These are phyloP conservation scores for Temnopleurus reevesii DNA, from an alignment of 53 echinoderm and acorn worm species.

Conservation along the genomic window DNA sequence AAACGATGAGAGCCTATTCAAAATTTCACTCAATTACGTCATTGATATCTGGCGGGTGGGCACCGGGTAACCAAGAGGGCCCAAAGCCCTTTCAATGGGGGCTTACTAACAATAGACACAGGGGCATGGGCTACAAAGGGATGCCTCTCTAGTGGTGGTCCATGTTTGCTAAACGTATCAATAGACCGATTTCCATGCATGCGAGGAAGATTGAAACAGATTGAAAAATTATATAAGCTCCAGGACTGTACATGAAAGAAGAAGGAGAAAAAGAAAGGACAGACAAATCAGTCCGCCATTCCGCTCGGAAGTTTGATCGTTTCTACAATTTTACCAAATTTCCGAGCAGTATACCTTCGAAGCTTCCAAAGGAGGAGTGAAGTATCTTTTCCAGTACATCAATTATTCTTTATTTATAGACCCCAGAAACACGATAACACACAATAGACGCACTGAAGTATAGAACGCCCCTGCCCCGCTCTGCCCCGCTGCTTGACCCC, in stretches of 20 bases:
- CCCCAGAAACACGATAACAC: not conserved
- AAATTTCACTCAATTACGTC: not conserved
- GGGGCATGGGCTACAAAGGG: constrained; percentile 8
- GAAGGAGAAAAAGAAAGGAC: too few relatives aligned
- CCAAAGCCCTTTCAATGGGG: not conserved
- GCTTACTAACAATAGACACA: not conserved
- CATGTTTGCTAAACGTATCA: constrained; percentile 12
- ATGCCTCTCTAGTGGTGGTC: not conserved
- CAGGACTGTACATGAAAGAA: too few relatives aligned
- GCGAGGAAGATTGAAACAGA: not conserved
- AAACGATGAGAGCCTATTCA: not conserved
- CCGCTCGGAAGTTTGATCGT: too few relatives aligned
- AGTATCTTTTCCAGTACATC: too few relatives aligned
- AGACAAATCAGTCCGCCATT: too few relatives aligned
- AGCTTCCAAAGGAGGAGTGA: too few relatives aligned
- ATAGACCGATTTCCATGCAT: constrained; percentile 10
- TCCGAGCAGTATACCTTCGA: too few relatives aligned
- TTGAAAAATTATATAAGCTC: too few relatives aligned
- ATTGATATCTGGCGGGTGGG: not conserved
- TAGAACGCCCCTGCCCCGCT: not conserved
- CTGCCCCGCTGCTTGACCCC: constrained; percentile 12
- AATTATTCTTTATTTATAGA: not conserved
- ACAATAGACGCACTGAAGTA: not conserved
- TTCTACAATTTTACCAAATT: too few relatives aligned
- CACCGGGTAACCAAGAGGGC: constrained; percentile 1